Conservation (phyloP, 2,888 invertebrate species). For the Zootermopsis nevadensis region DNA sequence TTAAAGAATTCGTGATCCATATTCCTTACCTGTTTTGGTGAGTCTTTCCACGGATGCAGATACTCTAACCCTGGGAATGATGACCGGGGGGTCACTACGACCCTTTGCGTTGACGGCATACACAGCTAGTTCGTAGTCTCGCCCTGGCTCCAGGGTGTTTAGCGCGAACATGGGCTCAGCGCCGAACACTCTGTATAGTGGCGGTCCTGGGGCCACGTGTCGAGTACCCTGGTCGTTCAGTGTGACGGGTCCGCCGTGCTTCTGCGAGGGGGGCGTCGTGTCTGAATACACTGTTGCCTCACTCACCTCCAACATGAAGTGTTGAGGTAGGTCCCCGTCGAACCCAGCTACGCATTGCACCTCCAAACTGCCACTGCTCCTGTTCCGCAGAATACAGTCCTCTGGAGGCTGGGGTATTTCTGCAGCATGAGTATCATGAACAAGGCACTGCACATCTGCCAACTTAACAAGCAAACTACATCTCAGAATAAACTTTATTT, state of each 20-base stretch:
- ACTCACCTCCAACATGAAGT: conserved; percentile 81
- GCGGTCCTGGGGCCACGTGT: conserved; percentile 30
- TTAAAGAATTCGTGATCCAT: too few species aligned
- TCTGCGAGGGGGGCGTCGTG: conserved; percentile 58
- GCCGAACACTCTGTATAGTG: conserved; percentile 41
- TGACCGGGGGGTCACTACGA: conserved; percentile 82
- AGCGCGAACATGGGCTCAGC: conserved; percentile 72
- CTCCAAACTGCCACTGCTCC: conserved; percentile 71
- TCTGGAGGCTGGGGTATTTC: conserved; percentile 81
- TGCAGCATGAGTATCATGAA: conserved; percentile 61
- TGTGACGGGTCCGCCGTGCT: conserved; percentile 55
- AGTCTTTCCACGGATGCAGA: conserved; percentile 58
- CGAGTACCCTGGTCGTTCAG: conserved; percentile 43
- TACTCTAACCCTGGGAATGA: conserved; percentile 73
- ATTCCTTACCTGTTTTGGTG: conserved; percentile 50
- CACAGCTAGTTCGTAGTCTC: conserved; percentile 81
- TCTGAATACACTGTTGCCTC: conserved; percentile 54
- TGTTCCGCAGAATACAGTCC: conserved; percentile 78
- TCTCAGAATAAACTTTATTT: too few species aligned
- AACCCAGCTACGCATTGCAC: conserved; percentile 81
- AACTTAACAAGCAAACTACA: too few species aligned
- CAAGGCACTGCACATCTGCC: not conserved
- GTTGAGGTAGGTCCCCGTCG: conserved; percentile 85
- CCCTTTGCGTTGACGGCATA: conserved; percentile 91
- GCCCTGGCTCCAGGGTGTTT: conserved; percentile 77